phyloP scores from a whole-genome alignment of 2,113 vertebrate genomes.

The Lasiurus cinereus region DNA sequence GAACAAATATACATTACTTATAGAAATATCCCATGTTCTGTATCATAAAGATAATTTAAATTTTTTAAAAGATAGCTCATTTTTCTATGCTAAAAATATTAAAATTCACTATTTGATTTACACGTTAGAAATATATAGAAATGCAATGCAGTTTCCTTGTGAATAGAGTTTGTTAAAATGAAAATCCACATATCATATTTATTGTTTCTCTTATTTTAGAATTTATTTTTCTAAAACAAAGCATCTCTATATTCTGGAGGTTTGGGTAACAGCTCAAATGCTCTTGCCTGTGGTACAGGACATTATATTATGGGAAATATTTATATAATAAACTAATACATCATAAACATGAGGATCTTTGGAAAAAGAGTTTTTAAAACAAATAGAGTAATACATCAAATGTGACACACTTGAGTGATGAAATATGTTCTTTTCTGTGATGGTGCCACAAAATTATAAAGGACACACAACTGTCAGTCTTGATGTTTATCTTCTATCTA shows the following conservation, averaged over 20 bases:
- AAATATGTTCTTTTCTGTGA: conserved; percentile 85
- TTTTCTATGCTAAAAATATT: background rate
- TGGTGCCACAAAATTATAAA: conserved; percentile 86
- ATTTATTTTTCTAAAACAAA: background rate
- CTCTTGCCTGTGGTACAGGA: background rate
- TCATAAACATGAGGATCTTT: conserved; percentile 67
- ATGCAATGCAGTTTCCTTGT: background rate
- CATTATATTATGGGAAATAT: conserved; percentile 51
- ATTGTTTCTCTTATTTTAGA: background rate
- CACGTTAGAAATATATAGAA: background rate
- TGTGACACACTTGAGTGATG: conserved; percentile 87
- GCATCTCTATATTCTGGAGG: rapidly evolving
- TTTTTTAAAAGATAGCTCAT: background rate
- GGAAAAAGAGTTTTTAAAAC: conserved; percentile 83
- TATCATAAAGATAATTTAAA: conserved; percentile 35
- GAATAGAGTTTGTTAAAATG: conserved; percentile 5
- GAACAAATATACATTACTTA: background rate
- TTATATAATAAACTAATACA: conserved; percentile 69
- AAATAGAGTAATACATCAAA: conserved; percentile 80
- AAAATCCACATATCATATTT: background rate
- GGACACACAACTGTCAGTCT: conserved; percentile 88
- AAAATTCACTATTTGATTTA: background rate
- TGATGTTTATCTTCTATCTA: conserved; percentile 87
- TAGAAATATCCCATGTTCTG: background rate
- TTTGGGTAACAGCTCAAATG: background rate